Evolutionary conservation across 2,888 invertebrate species (phyloP).

Genomic region (Smittia sp.): DNA sequence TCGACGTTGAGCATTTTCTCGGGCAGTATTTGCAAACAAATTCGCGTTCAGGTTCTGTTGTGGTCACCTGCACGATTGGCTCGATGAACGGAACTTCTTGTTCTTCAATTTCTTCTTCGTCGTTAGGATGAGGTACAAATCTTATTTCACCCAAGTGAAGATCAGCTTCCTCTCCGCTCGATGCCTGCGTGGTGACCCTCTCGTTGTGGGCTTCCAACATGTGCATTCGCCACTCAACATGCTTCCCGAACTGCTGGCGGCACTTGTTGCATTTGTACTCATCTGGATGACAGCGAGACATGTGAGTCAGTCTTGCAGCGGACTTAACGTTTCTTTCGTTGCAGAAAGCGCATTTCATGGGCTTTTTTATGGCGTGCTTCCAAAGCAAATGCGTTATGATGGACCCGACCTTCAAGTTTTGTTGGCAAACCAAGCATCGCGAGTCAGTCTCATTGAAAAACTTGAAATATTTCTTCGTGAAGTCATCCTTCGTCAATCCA

Average conservation of each 20-base stretch:
- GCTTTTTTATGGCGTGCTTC: conserved; percentile 10
- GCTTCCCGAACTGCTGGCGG: neutral
- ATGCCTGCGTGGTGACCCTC: neutral
- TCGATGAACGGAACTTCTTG: neutral
- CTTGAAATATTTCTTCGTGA: neutral
- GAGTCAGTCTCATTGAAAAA: neutral
- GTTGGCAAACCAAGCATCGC: neutral
- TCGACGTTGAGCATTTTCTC: neutral
- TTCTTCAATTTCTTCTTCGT: conserved; percentile 23
- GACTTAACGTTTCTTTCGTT: conserved; percentile 25
- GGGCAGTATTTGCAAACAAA: neutral
- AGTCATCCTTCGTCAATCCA: conserved; percentile 28
- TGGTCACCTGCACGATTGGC: neutral
- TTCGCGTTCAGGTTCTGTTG: neutral
- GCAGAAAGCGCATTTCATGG: conserved; percentile 30
- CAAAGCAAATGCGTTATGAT: conserved; percentile 9
- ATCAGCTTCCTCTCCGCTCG: conserved; percentile 17
- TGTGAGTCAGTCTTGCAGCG: conserved; percentile 9
- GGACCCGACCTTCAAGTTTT: neutral
- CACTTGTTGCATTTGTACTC: conserved; percentile 2
- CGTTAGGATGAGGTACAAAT: neutral
- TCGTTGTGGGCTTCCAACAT: neutral
- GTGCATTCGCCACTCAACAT: neutral
- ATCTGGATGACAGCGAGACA: conserved; percentile 17
- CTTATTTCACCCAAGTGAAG: neutral